phyloP scores from a whole-genome alignment of 2,797 vertebrate species.

The Hoplostethus atlanticus region DNA sequence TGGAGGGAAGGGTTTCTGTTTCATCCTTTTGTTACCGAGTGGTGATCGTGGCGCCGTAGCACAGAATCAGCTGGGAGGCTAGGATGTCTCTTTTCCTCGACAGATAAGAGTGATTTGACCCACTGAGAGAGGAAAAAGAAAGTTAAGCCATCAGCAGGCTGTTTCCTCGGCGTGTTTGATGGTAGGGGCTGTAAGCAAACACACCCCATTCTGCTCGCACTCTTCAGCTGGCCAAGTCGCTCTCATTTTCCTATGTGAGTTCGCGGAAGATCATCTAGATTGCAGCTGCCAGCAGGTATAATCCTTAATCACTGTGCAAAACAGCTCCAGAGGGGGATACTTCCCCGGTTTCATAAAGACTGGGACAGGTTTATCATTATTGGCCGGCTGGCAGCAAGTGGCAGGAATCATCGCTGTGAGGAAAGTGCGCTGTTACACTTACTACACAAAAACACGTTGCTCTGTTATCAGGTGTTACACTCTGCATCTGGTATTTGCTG shows the following conservation, averaged over 20 bases:
- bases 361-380: not conserved
- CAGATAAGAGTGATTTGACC: slow-evolving; percentile 12
- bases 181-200: not conserved
- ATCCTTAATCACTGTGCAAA: not conserved
- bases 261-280: not conserved
- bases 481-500: no score
- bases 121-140: slow-evolving; percentile 19
- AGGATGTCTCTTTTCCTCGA: slow-evolving; percentile 30
- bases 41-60: slow-evolving; percentile 20
- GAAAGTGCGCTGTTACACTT: not conserved
- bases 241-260: not conserved
- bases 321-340: not conserved
- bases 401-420: not conserved
- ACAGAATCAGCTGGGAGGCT: slow-evolving; percentile 18
- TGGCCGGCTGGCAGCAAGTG: not conserved
- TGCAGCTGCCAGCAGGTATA: not conserved
- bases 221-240: not conserved
- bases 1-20: slow-evolving; percentile 26
- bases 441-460: not conserved
- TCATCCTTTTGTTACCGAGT: slow-evolving; percentile 30
- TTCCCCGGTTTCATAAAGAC: not conserved
- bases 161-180: slow-evolving; percentile 14
- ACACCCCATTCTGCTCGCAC: not conserved
- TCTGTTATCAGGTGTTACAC: no score
- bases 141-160: slow-evolving; percentile 18